Base-by-base conservation (phyloP, 2,888 invertebrate genomes). In the Mesoligia furuncula region DNA sequence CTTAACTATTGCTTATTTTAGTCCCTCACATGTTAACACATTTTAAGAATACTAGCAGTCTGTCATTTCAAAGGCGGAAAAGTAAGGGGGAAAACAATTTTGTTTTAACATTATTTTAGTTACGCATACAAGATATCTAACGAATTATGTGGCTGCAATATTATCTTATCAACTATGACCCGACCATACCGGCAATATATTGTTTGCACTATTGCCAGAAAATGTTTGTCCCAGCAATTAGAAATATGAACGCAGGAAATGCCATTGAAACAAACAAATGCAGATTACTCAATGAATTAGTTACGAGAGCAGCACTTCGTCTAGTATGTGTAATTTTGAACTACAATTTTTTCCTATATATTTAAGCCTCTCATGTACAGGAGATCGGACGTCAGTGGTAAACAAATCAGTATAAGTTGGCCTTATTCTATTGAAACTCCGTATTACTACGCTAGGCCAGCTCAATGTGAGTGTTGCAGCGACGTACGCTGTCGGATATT, bases 21-120 rank as follows among this genome's bases (percentile, higher is more conserved):
- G 45, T 24, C 48, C 9, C n/a, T 42, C 17, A 51, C 1, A n/a
- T 39, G 17, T 42, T 62, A 20, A 42, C 48, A 36, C 13, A 45
- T 64, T 36, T 54, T 17, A 48, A 15, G 51, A 51, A 73, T 79
- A 80, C 48, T 80, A 73, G 61, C 59, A 51, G 61, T 71, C 27
- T 59, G 45, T 48, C 15, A n/a, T 61, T 31, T 80, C 3, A 2
- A 79, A 48, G 1, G 59, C 3, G 20, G 15, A 11, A 42, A 48
- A 31, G 17, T 45, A 54, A 45, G 11, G 11, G 15, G n/a, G 45
- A 39, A 36, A 39, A 24, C 5, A 61, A 20, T 24, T n/a, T 15
- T 11, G 11, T 51, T 42, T 24, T 48, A 36, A 79, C 27, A 13
- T 20, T 9, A 51, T 45, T 24, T 67, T 67, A 31, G 27, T 67